phyloP scores from a whole-genome alignment of 1,140 invertebrate genomes.

The Drosophila nebulosa region DNA sequence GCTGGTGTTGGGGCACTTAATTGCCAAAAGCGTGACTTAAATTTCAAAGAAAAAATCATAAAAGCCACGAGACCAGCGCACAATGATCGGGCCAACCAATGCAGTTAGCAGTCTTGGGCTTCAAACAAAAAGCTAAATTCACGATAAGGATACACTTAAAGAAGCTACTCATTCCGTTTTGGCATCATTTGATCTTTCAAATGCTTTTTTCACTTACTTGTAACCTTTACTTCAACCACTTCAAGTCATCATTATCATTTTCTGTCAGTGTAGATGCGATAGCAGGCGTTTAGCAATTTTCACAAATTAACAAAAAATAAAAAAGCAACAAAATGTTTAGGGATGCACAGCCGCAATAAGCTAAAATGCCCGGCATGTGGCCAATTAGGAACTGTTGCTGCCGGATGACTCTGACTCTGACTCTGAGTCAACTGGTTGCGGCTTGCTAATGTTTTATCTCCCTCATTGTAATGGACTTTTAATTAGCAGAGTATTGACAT shows the following conservation, averaged over 20 bases:
- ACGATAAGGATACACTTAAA: conserved; percentile 32
- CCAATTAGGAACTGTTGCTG: conserved; percentile 47
- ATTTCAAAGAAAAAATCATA: conserved; percentile 71
- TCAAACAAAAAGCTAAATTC: background rate
- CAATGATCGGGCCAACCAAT: conserved; percentile 1
- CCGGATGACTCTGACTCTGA: conserved; percentile 31
- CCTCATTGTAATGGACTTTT: conserved; percentile 39
- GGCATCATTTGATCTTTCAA: no score
- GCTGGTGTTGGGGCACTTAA: conserved; percentile 69
- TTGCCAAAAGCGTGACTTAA: conserved; percentile 78
- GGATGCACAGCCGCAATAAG: conserved; percentile 14
- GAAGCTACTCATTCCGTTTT: background rate
- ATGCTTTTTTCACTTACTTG: no score
- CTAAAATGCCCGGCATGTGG: conserved; percentile 18
- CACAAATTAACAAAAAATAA: conserved; percentile 56
- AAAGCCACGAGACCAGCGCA: conserved; percentile 62
- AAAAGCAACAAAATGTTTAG: conserved; percentile 17
- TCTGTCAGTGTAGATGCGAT: conserved; percentile 37
- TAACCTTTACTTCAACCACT: no score
- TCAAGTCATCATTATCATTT: conserved; percentile 4
- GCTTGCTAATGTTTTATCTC: conserved; percentile 29
- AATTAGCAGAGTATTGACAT: conserved; percentile 34
- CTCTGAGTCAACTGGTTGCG: conserved; percentile 24
- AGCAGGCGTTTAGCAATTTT: conserved; percentile 47
- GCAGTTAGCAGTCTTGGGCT: background rate